Evolutionary conservation across 1,140 invertebrate species (phyloP).

Genomic region (Drosophila grimshawi): DNA sequence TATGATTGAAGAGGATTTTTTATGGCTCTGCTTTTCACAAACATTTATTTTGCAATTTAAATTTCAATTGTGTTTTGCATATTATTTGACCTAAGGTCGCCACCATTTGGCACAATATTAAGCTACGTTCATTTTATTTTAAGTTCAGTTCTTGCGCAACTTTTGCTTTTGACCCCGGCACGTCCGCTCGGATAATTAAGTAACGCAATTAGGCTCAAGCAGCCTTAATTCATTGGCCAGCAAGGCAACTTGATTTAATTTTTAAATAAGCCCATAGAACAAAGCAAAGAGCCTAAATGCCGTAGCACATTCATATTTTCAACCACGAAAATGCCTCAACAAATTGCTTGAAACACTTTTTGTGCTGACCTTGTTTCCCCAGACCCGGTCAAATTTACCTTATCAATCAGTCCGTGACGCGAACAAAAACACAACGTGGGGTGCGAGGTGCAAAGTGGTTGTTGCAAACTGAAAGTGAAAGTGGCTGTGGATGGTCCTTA

Average conservation of each 20-base stretch:
- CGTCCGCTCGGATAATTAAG: constrained; percentile 33
- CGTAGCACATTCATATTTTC: constrained; percentile 49
- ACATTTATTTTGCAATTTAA: constrained; percentile 12
- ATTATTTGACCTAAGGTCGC: constrained; percentile 18
- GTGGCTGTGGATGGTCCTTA: constrained; percentile 10
- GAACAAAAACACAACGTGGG: constrained; percentile 14
- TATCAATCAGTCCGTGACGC: constrained; percentile 63
- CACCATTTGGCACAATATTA: constrained; percentile 5
- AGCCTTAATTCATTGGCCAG: constrained; percentile 29
- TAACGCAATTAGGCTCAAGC: constrained; percentile 44
- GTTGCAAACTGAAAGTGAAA: not conserved
- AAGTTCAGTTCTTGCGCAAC: constrained; percentile 11
- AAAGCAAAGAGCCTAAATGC: constrained; percentile 21
- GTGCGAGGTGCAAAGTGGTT: not conserved
- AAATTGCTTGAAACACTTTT: constrained; percentile 39
- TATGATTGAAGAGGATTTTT: constrained; percentile 34
- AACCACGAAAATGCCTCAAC: constrained; percentile 27
- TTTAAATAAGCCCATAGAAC: constrained; percentile 17
- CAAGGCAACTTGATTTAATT: constrained; percentile 51
- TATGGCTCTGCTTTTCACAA: not conserved
- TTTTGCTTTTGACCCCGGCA: not conserved
- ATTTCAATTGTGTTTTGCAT: constrained; percentile 9
- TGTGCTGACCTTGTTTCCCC: constrained; percentile 17
- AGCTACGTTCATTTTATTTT: constrained; percentile 13
- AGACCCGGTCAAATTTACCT: constrained; percentile 50